Base-by-base conservation (phyloP, 2,888 invertebrate genomes). In the Heteromyza rotundicornis region DNA sequence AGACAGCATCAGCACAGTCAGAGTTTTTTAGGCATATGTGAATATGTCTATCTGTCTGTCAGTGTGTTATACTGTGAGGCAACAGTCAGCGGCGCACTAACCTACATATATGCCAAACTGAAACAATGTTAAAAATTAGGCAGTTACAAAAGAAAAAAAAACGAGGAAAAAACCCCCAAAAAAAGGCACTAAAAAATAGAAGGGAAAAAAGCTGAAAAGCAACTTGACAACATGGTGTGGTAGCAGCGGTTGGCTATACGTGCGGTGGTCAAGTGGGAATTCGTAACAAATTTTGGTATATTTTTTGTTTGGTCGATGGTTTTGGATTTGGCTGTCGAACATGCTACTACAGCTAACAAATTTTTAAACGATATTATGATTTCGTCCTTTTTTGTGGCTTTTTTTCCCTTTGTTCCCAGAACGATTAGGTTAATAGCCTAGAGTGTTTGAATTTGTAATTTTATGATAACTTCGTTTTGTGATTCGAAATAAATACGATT, bases 251-350 rank as follows among this genome's bases (percentile, higher is more conserved):
- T 10, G 27, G 5, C 27, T 27, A 27, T 52, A 32, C 54, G 12
- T 54, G 61, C 27, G 27, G 7, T 10, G 27, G 27, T 27, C 16
- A 36, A 60, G 65, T 66, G 67, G 64, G 76, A 74, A 71, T 76
- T 75, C 72, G 73, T 72, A 75, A 77, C 76, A 77, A 75, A 74
- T 76, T 76, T 77, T 74, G 74, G 75, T 75, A 75, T 71, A 70
- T 76, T 75, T 73, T 62, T 68, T 63, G 64, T 70, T 64, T 67
- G 70, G 70, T 70, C 67, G 63, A 65, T 57, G 69, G 66, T 73
- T 76, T 74, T 73, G 70, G 27, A 76, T 74, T 74, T 71, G 69
- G 73, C 73, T 70, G 55, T 56, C 35, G 63, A 60, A 66, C 62
- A 55, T 57, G 27, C 27, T 27, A 27, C 27, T 27, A 27, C 10